Conservation (phyloP, 2,113 vertebrate genomes). For the Cariama cristata region DNA sequence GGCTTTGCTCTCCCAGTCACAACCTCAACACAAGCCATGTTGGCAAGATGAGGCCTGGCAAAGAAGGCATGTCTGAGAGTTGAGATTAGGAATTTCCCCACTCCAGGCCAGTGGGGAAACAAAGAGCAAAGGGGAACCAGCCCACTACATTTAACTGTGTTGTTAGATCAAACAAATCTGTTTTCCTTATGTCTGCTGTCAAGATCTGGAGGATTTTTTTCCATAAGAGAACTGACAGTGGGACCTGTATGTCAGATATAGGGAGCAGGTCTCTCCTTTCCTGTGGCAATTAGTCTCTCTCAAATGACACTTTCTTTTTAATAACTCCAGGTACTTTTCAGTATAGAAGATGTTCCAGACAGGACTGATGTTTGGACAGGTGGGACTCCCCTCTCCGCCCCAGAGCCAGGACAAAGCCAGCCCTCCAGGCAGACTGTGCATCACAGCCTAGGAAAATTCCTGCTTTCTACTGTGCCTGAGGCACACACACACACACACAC, state of each 20-base stretch:
- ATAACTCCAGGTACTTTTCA: neutral
- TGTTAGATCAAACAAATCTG: neutral
- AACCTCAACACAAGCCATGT: neutral
- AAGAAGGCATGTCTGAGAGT: neutral
- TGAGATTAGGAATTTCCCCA: neutral
- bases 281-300: neutral
- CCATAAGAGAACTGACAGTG: neutral
- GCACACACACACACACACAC: neutral
- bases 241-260: neutral
- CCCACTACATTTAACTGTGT: neutral
- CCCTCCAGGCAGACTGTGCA: neutral
- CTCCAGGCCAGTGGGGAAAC: neutral
- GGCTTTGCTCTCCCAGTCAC: neutral
- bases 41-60: neutral
- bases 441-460: constrained; percentile 11
- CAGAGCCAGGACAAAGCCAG: neutral
- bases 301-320: neutral
- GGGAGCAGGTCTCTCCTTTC: neutral
- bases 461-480: neutral
- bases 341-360: neutral
- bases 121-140: neutral
- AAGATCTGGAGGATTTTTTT: neutral
- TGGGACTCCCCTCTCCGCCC: neutral
- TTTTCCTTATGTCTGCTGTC: neutral
- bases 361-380: neutral